Evolutionary conservation across 92 coral and sea anemone genomes (phyloP).

Genomic region (Palythoa caribaeorum): DNA sequence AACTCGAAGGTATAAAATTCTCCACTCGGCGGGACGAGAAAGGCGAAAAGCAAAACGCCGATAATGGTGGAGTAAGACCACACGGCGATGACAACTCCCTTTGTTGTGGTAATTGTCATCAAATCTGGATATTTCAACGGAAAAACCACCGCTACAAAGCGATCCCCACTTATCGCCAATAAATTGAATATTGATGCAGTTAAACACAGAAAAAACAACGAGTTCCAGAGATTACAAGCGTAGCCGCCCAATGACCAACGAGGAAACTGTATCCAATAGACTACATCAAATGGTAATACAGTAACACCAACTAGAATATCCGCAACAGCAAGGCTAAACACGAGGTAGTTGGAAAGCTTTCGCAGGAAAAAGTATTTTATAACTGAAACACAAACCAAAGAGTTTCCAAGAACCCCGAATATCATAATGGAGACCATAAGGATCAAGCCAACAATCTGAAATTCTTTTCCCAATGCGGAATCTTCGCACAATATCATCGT

Average conservation of each 20-base stretch:
- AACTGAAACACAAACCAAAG: constrained; percentile 71
- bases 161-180: constrained; percentile 81
- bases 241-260: constrained; percentile 78
- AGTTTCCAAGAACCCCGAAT: constrained; percentile 73
- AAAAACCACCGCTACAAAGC: constrained; percentile 91
- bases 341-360: constrained; percentile 69
- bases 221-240: constrained; percentile 84
- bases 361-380: constrained; percentile 64
- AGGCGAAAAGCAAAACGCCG: constrained; percentile 66
- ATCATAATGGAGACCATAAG: constrained; percentile 64
- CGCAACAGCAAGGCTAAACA: constrained; percentile 80
- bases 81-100: constrained; percentile 55
- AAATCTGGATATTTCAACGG: constrained; percentile 79
- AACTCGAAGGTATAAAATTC: constrained; percentile 73
- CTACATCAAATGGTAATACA: constrained; percentile 81
- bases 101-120: constrained; percentile 63
- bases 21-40: constrained; percentile 75
- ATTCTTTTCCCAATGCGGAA: constrained; percentile 46
- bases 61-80: constrained; percentile 78
- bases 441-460: constrained; percentile 68
- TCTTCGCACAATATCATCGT: constrained; percentile 64
- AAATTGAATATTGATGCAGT: constrained; percentile 84
- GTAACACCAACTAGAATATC: constrained; percentile 72
- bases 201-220: constrained; percentile 76
- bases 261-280: constrained; percentile 85